Percentiles rank a stretch among this genome's conserved stretches.
Conservation (phyloP, 2,888 invertebrate genomes). For the Temnothorax ravouxi region DNA sequence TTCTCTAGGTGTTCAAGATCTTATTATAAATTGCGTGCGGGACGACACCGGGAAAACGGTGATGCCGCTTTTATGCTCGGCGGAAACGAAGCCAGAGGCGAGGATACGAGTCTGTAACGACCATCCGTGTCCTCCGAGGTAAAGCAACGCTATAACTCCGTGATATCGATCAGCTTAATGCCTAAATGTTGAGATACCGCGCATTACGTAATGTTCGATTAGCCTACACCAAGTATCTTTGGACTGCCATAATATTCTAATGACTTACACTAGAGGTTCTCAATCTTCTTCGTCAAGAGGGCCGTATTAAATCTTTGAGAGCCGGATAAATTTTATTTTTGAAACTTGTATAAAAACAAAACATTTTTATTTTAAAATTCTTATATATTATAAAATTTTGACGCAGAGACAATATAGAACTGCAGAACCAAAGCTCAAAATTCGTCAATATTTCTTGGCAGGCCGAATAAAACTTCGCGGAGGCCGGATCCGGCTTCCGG, state of each 20-base stretch:
- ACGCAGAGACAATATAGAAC: no score
- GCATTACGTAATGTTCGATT: constrained; percentile 14
- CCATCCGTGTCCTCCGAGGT: constrained; percentile 97
- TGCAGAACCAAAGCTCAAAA: no score
- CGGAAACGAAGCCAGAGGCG: constrained; percentile 95
- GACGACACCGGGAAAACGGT: constrained; percentile 95
- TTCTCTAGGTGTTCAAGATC: constrained; percentile 90
- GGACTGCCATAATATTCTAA: background rate
- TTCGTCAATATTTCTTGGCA: background rate
- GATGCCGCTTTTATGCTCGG: constrained; percentile 95
- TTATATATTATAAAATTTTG: background rate
- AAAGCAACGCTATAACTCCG: constrained; percentile 68
- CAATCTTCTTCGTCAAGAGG: background rate
- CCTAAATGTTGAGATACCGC: constrained; percentile 3
- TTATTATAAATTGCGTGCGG: constrained; percentile 95
- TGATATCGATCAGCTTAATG: background rate
- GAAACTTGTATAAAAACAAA: background rate
- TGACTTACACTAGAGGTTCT: background rate
- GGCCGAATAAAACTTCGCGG: background rate
- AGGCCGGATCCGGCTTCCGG: no score
- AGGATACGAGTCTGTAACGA: constrained; percentile 97
- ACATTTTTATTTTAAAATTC: background rate
- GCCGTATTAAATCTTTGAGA: background rate
- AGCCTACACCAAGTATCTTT: background rate
- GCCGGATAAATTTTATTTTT: background rate